Base-by-base conservation (phyloP, 2,113 vertebrate species). In the Tychaedon coryphoeus region DNA sequence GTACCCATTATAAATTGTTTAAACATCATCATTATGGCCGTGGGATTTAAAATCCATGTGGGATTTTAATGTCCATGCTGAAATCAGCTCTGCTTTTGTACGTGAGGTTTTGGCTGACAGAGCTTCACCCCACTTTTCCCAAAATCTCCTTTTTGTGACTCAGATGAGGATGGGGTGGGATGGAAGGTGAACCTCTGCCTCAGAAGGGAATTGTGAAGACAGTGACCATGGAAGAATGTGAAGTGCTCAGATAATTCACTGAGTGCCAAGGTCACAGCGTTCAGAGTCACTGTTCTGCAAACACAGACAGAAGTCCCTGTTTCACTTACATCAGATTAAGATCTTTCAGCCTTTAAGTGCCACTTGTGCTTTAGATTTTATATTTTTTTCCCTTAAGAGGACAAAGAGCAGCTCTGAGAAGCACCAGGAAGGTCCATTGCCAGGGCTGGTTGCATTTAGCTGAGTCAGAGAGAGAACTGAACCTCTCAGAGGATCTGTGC, bases 1-100 rank as follows among this genome's bases (percentile, higher is more conserved):
- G 82, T 91, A 18, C 62, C 54, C 66, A 23, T 93, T 91, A 65
- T 62, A 93, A 91, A 76, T 86, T 65, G 84, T 57, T 94, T 73
- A 69, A 96, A 66, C 84, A 79, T 58, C 73, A 62, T 66, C 87
- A 66, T 88, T 74, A 70, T 86, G 81, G 67, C 74, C 4, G 9
- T n/a, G 29, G 65, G 90, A 7, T 6, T 51, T 51, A 51, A 51
- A 51, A 51, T 28, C 50, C 50, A 36, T 34, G 86, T 62, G 81
- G 38, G 66, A 34, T 94, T 95, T 89, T 73, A 57, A 88, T 19
- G 64, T 42, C 90, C 33, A 1, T 43, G 65, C 74, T 91, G 90
- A 69, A 90, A 58, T 88, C 14, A 48, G 88, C 74, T 93, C 76
- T 93, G 66, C 70, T 75, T 74, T 70, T 1, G 0, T 45, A 71